Evolutionary conservation across 2,113 vertebrate genomes (phyloP), one percentile per base, ranked within the genome.

Genomic region (Microcebus ravelobensis): DNA sequence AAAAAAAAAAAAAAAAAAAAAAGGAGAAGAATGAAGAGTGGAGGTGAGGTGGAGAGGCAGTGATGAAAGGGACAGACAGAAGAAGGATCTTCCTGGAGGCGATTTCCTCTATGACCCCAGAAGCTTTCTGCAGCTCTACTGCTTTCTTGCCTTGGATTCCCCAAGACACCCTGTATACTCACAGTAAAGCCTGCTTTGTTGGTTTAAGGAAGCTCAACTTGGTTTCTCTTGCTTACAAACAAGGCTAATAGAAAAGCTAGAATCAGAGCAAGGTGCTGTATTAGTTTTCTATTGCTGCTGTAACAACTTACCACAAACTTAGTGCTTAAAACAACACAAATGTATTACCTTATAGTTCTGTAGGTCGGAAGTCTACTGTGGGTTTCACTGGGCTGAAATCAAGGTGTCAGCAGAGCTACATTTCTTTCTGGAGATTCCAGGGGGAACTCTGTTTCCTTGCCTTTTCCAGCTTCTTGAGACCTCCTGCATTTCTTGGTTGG

Each of bases 141-240:
- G 68, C 42, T 61, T 36, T 65, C 48, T 55, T 39, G 13, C 36
- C 31, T 50, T 81, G 84, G 45, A 31, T 36, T 79, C 23, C 80
- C n/a, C n/a, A 31, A 76, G 68, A 57, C 7, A 12, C 34, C 20
- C 67, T 59, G 21, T 59, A 21, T 45, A 55, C 73, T 95, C 39
- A 77, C 36, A 39, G 59, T 88, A 63, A 88, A 80, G 8, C 31
- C 65, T 89, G 31, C 39, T 94, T 91, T 39, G 48, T 93, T 88
- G 82, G 61, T n/a, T 86, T 85, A 79, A 45, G 59, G 79, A 94
- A 95, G 52, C 36, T 81, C 77, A 86, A 8, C 14, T 68, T 84
- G 77, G 52, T 87, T 82, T 94, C 82, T 74, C 48, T 94, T 68
- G 27, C 87, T 93, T 95, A 80, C 45, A 65, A 90, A 88, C 61